These are phyloP conservation scores for Gordius sp. DNA, from an alignment of 2,888 invertebrate genomes.

Conservation along the genomic window DNA sequence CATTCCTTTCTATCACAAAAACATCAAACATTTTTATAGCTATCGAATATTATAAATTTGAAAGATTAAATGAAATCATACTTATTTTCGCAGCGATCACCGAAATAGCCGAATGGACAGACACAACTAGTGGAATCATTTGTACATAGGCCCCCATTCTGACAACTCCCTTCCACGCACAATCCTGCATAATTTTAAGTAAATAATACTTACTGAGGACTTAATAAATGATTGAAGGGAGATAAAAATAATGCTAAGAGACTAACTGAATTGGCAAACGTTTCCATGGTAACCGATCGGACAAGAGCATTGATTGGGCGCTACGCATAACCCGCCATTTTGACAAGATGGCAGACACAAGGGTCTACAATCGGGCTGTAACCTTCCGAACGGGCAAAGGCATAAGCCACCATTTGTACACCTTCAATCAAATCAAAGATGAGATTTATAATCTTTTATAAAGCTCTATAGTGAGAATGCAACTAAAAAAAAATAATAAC, in stretches of 20 bases:
- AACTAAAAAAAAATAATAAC: neutral
- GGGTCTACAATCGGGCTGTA: neutral
- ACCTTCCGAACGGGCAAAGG: neutral
- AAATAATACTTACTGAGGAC: too few species aligned
- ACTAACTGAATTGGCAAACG: neutral
- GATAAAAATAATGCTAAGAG: too few species aligned
- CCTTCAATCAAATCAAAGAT: neutral
- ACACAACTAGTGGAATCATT: too few species aligned
- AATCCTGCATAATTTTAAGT: too few species aligned
- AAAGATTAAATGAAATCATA: too few species aligned
- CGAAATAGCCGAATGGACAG: constrained; percentile 8
- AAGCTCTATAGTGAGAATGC: neutral
- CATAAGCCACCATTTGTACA: neutral
- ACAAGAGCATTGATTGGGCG: neutral
- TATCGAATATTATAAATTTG: neutral
- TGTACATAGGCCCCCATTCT: too few species aligned
- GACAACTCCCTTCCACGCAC: too few species aligned
- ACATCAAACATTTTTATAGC: neutral
- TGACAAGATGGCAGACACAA: neutral
- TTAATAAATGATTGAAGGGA: too few species aligned
- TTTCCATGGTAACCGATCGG: neutral
- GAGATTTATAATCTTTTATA: constrained; percentile 1
- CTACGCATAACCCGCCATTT: neutral
- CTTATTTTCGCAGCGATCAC: constrained; percentile 3
- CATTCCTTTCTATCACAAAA: constrained; percentile 3